These are phyloP conservation scores for Eucriotettix oculatus DNA, from an alignment of 2,888 invertebrate genomes.

Conservation along the genomic window DNA sequence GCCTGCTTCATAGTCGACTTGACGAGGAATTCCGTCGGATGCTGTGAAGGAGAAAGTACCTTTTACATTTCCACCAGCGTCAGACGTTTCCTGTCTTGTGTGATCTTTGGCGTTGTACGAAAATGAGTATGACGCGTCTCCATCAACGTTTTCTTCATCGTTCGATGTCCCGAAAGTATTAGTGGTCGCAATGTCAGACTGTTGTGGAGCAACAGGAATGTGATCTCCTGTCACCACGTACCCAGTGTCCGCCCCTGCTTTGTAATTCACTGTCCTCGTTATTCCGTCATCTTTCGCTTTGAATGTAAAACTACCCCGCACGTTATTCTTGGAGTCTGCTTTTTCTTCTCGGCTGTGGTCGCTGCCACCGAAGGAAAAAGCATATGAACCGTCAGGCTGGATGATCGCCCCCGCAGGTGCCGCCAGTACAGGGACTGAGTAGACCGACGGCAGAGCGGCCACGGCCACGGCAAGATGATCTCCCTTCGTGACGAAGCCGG, in stretches of 20 bases:
- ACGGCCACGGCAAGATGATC: neutral
- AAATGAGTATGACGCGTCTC: conserved; percentile 20
- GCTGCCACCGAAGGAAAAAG: conserved; percentile 20
- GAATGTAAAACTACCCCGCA: conserved; percentile 14
- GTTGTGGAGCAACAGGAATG: conserved; percentile 9
- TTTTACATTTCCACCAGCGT: conserved; percentile 19
- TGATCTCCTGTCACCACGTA: conserved; percentile 16
- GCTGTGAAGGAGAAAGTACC: conserved; percentile 15
- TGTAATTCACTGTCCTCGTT: conserved; percentile 12
- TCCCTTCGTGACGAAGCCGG: no score
- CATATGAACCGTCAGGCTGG: conserved; percentile 17
- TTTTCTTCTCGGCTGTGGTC: conserved; percentile 22
- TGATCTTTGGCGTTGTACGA: conserved; percentile 20
- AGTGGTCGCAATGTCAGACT: neutral
- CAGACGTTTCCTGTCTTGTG: conserved; percentile 22
- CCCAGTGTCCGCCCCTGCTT: conserved; percentile 16
- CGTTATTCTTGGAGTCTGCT: conserved; percentile 21
- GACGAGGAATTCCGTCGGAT: conserved; percentile 13
- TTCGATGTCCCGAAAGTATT: neutral
- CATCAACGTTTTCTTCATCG: neutral
- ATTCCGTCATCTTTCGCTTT: conserved; percentile 15
- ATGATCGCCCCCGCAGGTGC: neutral
- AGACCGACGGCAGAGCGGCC: neutral
- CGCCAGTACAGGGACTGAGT: neutral
- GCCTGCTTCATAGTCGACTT: conserved; percentile 15